These are phyloP conservation scores for Elachura formosa DNA, from an alignment of 2,113 vertebrate species.

Conservation along the genomic window DNA sequence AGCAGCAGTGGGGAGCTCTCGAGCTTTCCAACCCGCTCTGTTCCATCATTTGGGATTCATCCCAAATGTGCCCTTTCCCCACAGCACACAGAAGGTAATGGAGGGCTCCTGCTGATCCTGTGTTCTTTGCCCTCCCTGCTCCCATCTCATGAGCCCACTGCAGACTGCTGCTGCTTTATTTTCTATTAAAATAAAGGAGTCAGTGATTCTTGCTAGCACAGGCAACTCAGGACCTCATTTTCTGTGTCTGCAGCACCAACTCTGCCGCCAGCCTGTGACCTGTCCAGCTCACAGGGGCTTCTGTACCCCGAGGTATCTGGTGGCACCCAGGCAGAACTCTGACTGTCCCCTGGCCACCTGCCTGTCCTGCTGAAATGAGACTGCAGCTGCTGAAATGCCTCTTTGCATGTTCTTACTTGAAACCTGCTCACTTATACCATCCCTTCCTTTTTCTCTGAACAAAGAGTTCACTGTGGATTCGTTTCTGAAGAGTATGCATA, in stretches of 20 bases:
- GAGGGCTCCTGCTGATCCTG: neutral
- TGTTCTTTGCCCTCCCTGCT: neutral
- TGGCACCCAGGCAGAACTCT: neutral
- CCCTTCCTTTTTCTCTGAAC: neutral
- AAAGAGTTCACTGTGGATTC: neutral
- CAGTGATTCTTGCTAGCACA: neutral
- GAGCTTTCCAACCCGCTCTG: neutral
- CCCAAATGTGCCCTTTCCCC: neutral
- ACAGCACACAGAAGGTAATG: neutral
- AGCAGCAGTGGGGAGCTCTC: neutral
- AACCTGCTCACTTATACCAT: neutral
- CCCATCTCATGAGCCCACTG: neutral
- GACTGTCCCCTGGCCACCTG: neutral
- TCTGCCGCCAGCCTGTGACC: neutral
- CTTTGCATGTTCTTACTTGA: neutral
- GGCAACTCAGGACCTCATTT: neutral
- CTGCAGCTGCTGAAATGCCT: neutral
- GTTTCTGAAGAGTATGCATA: neutral
- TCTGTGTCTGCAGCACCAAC: neutral
- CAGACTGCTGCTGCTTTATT: neutral
- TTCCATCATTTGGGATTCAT: neutral
- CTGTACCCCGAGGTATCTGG: neutral
- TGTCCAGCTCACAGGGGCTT: neutral
- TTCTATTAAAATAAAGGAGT: neutral
- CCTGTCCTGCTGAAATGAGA: neutral